phyloP scores from a whole-genome alignment of 2,797 vertebrate genomes.

The Coracias cyanogaster region DNA sequence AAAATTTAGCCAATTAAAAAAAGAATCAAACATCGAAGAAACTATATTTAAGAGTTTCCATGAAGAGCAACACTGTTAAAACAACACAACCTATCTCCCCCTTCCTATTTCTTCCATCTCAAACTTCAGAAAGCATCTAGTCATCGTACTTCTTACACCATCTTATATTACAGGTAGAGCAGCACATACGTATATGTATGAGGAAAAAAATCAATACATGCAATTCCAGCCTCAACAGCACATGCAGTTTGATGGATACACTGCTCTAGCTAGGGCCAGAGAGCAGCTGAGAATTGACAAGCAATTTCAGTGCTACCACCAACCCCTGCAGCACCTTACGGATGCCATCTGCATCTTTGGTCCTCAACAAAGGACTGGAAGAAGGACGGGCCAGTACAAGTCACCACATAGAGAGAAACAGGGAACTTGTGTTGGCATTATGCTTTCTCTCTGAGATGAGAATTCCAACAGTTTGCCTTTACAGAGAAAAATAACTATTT shows the following conservation, averaged over 20 bases:
- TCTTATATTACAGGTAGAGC: neutral
- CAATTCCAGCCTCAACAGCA: neutral
- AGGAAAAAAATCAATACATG: neutral
- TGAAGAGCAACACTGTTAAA: neutral
- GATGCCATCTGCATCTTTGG: neutral
- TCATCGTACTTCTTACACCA: neutral
- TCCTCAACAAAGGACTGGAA: neutral
- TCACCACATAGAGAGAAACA: neutral
- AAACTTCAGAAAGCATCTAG: neutral
- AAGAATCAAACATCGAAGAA: neutral
- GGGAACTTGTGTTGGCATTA: neutral
- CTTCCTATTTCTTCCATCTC: neutral
- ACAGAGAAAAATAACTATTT: neutral
- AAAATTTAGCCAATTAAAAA: neutral
- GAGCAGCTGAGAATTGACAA: neutral
- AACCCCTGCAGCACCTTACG: neutral
- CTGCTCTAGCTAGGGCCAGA: neutral
- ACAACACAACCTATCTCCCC: neutral
- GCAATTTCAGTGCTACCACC: neutral
- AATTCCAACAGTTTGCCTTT: neutral
- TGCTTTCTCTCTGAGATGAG: neutral
- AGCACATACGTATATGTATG: accelerated
- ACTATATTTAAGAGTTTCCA: neutral
- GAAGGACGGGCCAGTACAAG: neutral
- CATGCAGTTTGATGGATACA: neutral